These are phyloP conservation scores for Gasterosteus nipponicus DNA, from an alignment of 2,113 vertebrate genomes.

Conservation along the genomic window DNA sequence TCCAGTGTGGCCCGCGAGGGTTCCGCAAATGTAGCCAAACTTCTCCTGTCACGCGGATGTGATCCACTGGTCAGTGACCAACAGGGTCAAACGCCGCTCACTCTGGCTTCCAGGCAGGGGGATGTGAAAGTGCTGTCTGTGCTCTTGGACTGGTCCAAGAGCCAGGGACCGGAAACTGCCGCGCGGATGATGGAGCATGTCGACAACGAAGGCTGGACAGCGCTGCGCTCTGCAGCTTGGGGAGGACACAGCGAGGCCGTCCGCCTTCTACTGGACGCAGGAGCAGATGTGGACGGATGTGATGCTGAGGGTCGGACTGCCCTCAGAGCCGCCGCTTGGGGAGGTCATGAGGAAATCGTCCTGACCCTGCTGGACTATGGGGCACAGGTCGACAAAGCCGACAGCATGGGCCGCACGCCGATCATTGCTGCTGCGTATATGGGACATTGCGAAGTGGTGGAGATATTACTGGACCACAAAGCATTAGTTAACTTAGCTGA, in stretches of 20 bases:
- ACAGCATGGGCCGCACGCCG: slow-evolving; percentile 81
- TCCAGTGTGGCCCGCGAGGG: slow-evolving; percentile 76
- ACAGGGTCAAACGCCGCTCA: slow-evolving; percentile 83
- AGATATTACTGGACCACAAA: slow-evolving; percentile 76
- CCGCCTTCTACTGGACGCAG: slow-evolving; percentile 75
- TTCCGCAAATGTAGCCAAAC: slow-evolving; percentile 65
- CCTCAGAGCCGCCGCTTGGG: slow-evolving; percentile 85
- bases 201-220: slow-evolving; percentile 84
- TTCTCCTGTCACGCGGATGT: slow-evolving; percentile 77
- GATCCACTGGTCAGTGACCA: slow-evolving; percentile 77
- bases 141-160: slow-evolving; percentile 77
- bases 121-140: slow-evolving; percentile 72
- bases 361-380: slow-evolving; percentile 75
- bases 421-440: slow-evolving; percentile 85
- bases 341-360: slow-evolving; percentile 82
- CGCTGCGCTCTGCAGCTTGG: slow-evolving; percentile 84
- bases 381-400: slow-evolving; percentile 76
- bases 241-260: slow-evolving; percentile 81
- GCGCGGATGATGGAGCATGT: slow-evolving; percentile 76
- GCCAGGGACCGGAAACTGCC: slow-evolving; percentile 35
- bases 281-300: slow-evolving; percentile 81
- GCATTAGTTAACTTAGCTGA: slow-evolving; percentile 78
- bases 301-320: slow-evolving; percentile 83
- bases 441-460: slow-evolving; percentile 81
- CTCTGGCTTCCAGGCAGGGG: slow-evolving; percentile 79